A percentile compares a stretch with the other conserved stretches of the same genome.
Conservation (phyloP, 2,113 vertebrate species). For the Phylloscopus whistleri region DNA sequence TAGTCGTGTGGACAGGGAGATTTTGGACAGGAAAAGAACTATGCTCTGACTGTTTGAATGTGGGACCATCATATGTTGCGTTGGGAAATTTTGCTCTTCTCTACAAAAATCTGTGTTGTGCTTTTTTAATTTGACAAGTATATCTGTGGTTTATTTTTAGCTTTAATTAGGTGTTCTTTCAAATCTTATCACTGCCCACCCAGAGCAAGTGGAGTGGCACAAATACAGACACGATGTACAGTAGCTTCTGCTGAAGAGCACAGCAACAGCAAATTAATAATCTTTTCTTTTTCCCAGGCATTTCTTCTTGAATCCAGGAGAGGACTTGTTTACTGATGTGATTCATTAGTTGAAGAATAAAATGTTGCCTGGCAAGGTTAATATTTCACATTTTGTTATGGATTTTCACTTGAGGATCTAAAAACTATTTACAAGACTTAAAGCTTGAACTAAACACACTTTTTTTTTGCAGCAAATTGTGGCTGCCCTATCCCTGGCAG, state of each 20-base stretch:
- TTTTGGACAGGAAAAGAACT: not conserved
- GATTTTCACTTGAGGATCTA: not conserved
- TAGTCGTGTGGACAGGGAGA: not conserved
- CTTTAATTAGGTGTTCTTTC: not conserved
- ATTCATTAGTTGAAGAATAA: not conserved
- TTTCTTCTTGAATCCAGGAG: not conserved
- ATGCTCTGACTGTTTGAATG: not conserved
- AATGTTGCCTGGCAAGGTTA: not conserved
- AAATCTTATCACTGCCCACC: not conserved
- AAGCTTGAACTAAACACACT: not conserved
- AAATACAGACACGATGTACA: not conserved
- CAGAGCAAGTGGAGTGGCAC: not conserved
- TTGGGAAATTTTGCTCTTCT: not conserved
- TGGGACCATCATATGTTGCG: accelerated
- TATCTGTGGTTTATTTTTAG: not conserved
- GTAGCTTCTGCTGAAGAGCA: not conserved
- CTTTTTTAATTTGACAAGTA: not conserved
- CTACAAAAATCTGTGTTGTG: accelerated
- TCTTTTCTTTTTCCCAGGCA: not conserved
- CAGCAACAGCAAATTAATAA: not conserved
- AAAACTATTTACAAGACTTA: not conserved
- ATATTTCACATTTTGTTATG: not conserved
- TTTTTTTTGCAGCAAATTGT: not conserved
- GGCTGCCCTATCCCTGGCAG: not conserved
- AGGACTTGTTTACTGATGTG: not conserved